Evolutionary conservation across 2,888 invertebrate species (phyloP), one percentile per base, ranked within the genome.

Genomic region (Acanthacorydalis orientalis): DNA sequence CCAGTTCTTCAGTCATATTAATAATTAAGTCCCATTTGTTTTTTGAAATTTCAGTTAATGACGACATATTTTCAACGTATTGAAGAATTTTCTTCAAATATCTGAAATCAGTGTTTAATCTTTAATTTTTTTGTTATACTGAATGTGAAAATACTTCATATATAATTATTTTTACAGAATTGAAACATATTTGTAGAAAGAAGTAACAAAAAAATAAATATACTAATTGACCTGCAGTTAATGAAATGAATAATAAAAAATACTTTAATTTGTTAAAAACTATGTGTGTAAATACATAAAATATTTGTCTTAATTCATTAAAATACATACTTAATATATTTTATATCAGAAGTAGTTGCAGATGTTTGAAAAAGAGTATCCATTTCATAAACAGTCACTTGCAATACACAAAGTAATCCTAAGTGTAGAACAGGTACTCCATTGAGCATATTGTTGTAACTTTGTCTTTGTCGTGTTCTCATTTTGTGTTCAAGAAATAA

Each of bases 11-110:
- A 9, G 33, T 15, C 23, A 44, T 38, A 8, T 14, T 14, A 12
- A 35, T 31, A 2, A 47, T 33, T 43, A 31, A 6, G 11, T 59
- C 54, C 61, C 61, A 61, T 50, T 58, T 57, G 48, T 60, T 60
- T 33, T 53, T 57, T 3, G 52, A 52, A 16, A 45, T 52, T n/a
- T 55, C 51, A 1, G 58, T 58, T 49, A 53, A 55, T 38, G 56
- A 55, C 1, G 48, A 48, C 2, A 61, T 47, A 50, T 60, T 59
- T 49, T 59, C 58, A 2, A 51, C 51, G 44, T 52, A 49, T 23
- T 54, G 33, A 12, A 47, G 35, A 9, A 42, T 42, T 34, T 31
- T 42, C 23, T 47, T 42, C 10, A 35, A 43, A 10, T 12, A 47
- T 8, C 47, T 47, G 23, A 33, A 48, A 44, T 7, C 4, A 14